phyloP scores from a whole-genome alignment of 2,113 vertebrate genomes.

The Dasyurus viverrinus region DNA sequence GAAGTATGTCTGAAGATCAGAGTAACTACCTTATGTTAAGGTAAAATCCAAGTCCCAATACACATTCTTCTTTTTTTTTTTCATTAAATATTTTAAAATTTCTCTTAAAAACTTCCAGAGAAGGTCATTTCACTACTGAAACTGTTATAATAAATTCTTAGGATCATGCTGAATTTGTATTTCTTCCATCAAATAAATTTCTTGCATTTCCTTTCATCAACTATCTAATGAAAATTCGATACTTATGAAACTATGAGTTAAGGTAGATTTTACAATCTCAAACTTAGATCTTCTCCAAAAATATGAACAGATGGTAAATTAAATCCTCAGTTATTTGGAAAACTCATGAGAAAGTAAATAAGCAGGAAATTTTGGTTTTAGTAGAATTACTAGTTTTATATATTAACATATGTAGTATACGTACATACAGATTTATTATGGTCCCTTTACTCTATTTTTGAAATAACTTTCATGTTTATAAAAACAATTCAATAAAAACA shows the following conservation, averaged over 20 bases:
- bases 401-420: neutral
- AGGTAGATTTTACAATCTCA: slow-evolving; percentile 46
- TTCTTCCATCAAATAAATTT: neutral
- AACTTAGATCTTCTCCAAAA: neutral
- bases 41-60: neutral
- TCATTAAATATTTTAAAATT: slow-evolving; percentile 6
- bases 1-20: neutral
- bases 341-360: slow-evolving; percentile 51
- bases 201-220: slow-evolving; percentile 23
- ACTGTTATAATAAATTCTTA: slow-evolving; percentile 22
- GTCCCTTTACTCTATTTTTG: neutral
- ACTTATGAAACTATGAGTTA: slow-evolving; percentile 1
- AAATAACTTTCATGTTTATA: neutral
- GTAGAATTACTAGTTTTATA: slow-evolving; percentile 29
- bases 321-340: slow-evolving; percentile 51
- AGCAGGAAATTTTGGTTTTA: slow-evolving; percentile 43
- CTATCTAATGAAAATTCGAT: slow-evolving; percentile 23
- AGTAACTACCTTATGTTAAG: neutral
- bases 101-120: neutral
- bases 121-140: neutral
- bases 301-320: slow-evolving; percentile 52
- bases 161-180: slow-evolving; percentile 10
- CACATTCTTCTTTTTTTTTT: neutral
- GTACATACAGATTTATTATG: neutral
- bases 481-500: neutral